These are phyloP conservation scores for Aphelenchoides fujianensis DNA, from an alignment of 1,140 invertebrate species.

Conservation along the genomic window DNA sequence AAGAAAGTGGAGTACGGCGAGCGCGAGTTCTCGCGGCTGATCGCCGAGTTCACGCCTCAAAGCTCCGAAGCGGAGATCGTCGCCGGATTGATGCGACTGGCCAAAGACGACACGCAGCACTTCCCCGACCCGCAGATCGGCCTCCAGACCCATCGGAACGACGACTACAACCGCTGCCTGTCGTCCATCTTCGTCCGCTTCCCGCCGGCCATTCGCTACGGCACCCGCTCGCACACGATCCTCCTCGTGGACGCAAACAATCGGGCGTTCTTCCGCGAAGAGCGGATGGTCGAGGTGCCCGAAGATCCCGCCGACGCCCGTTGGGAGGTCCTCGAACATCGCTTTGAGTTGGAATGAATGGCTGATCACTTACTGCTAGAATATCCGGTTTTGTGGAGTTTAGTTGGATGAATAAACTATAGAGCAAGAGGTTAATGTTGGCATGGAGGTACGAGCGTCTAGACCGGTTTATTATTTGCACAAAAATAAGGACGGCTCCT, in stretches of 20 bases:
- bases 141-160: neutral
- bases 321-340: slow-evolving; percentile 4
- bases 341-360: slow-evolving; percentile 7
- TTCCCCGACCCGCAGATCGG: slow-evolving; percentile 5
- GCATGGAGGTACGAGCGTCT: too few species aligned
- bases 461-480: too few species aligned
- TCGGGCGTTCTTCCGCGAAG: neutral
- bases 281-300: neutral
- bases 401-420: too few species aligned
- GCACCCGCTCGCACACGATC: slow-evolving; percentile 16
- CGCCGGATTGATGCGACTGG: slow-evolving; percentile 10
- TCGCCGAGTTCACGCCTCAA: neutral
- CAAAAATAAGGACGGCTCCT: too few species aligned
- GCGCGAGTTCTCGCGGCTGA: neutral
- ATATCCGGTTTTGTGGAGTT: too few species aligned
- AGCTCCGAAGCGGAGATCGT: neutral
- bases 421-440: too few species aligned
- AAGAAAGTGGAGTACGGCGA: slow-evolving; percentile 16
- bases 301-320: neutral
- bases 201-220: neutral
- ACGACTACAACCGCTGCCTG: slow-evolving; percentile 1
- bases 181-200: slow-evolving; percentile 11
- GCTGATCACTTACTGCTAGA: too few species aligned
- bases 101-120: neutral
- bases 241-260: slow-evolving; percentile 17